Base-by-base conservation (phyloP, 2,888 invertebrate species). In the Drosophila neonasuta region DNA sequence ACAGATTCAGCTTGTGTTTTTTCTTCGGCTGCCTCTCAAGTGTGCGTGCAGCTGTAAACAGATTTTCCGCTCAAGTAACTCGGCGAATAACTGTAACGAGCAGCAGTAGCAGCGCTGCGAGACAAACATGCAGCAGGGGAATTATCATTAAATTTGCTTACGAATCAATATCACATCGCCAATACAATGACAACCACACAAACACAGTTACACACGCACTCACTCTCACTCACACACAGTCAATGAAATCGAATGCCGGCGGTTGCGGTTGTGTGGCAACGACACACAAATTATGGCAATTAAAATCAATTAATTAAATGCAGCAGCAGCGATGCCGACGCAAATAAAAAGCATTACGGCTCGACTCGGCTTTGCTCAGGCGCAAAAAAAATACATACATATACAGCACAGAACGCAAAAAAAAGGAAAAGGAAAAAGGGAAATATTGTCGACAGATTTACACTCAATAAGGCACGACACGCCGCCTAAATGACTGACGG, bases 271-370 rank as follows among this genome's bases (percentile, higher is more conserved):
- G 78, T 85, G 85, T 85, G 83, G 84, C 79, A 83, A 86, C 86
- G 83, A 68, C 86, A 86, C 85, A 87, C 87, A 86, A 86, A 86
- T 86, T 86, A 86, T 83, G 87, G 86, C 88, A 86, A 87, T 86
- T 86, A 86, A 86, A 87, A 86, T 86, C 88, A 87, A 86, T 87
- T 86, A 86, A 86, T 86, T 87, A 87, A 86, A 86, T 86, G 83
- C 87, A 82, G 80, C 81, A 74, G 68, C 82, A 74, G 66, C 73
- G 63, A 32, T 34, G 54, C 54, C 54, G 20, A 44, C 44, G 71
- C 71, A 66, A 75, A 62, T 70, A 70, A 71, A 68, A 74, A 65
- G 63, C 69, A 72, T 60, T 69, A 65, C 78, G 60, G 50, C 56
- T 55, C 62, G 64, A 55, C 60, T 67, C 68, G 66, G 42, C 41